Conservation (phyloP, 2,113 vertebrate genomes). For the Butastur rufipennis region DNA sequence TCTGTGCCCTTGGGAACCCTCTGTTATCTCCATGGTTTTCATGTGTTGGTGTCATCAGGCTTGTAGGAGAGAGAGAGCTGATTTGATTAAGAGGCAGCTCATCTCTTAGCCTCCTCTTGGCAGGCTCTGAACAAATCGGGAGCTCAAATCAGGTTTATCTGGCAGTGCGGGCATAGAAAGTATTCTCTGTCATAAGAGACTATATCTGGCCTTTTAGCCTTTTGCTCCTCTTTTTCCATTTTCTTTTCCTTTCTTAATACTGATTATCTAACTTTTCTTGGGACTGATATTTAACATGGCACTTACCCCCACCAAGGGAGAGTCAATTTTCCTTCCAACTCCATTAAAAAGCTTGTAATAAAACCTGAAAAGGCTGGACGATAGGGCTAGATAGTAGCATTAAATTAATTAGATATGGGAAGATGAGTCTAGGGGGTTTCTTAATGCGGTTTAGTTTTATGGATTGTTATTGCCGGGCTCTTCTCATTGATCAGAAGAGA, state of each 20-base stretch:
- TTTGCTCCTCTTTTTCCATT: not conserved
- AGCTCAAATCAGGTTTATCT: not conserved
- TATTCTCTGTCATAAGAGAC: not conserved
- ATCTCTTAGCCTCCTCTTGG: not conserved
- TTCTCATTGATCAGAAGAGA: not conserved
- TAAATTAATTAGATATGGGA: slow-evolving; percentile 2
- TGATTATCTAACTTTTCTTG: not conserved
- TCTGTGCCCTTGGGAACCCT: not conserved
- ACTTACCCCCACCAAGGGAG: not conserved
- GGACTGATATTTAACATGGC: not conserved
- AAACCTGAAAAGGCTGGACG: not conserved
- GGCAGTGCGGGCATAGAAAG: not conserved
- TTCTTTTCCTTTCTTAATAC: not conserved
- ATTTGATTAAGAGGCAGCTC: not conserved
- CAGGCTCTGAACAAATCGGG: not conserved
- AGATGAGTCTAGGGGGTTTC: not conserved
- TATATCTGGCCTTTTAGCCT: not conserved
- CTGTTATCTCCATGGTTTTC: not conserved
- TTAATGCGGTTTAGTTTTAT: not conserved
- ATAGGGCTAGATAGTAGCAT: not conserved
- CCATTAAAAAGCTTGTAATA: slow-evolving; percentile 1
- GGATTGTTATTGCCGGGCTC: not conserved
- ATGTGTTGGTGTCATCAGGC: not conserved
- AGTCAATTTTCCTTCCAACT: slow-evolving; percentile 21
- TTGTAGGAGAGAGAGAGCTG: not conserved